phyloP scores from a whole-genome alignment of 2,888 invertebrate species.

The Lampropteryx suffumata region DNA sequence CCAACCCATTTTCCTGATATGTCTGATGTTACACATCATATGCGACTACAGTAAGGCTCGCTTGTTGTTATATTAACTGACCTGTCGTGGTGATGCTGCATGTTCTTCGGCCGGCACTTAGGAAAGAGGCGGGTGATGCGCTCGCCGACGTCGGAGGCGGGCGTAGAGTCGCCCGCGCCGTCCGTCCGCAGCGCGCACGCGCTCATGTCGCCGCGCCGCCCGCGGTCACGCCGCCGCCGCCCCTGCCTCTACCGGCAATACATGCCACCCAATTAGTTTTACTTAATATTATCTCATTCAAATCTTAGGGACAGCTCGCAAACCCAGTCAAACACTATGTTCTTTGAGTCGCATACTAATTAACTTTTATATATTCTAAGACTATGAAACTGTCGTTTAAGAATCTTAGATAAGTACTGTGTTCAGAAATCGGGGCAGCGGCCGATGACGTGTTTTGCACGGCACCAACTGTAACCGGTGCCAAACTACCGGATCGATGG shows the following conservation, averaged over 20 bases:
- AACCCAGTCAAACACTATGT: not conserved
- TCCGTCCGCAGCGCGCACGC: slow-evolving; percentile 73
- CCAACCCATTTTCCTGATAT: no score
- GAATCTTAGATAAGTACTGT: no score
- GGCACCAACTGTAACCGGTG: slow-evolving; percentile 68
- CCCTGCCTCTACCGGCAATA: slow-evolving; percentile 71
- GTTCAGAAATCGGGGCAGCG: slow-evolving; percentile 35
- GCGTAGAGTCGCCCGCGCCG: slow-evolving; percentile 78
- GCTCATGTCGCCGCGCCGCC: slow-evolving; percentile 70
- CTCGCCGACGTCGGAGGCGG: slow-evolving; percentile 84
- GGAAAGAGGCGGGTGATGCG: slow-evolving; percentile 93
- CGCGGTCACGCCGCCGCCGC: slow-evolving; percentile 67
- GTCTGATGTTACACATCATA: no score
- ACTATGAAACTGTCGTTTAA: no score
- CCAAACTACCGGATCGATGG: slow-evolving; percentile 73
- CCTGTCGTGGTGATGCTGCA: slow-evolving; percentile 78
- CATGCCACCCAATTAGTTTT: slow-evolving; percentile 54
- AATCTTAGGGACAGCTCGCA: no score
- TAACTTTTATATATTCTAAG: no score
- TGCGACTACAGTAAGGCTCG: no score
- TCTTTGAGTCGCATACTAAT: no score
- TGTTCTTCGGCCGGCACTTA: slow-evolving; percentile 90
- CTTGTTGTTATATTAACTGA: slow-evolving; percentile 32
- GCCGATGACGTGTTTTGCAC: slow-evolving; percentile 58
- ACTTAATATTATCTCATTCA: no score